Base-by-base conservation (phyloP, 2,113 vertebrate genomes). In the Indri indri region DNA sequence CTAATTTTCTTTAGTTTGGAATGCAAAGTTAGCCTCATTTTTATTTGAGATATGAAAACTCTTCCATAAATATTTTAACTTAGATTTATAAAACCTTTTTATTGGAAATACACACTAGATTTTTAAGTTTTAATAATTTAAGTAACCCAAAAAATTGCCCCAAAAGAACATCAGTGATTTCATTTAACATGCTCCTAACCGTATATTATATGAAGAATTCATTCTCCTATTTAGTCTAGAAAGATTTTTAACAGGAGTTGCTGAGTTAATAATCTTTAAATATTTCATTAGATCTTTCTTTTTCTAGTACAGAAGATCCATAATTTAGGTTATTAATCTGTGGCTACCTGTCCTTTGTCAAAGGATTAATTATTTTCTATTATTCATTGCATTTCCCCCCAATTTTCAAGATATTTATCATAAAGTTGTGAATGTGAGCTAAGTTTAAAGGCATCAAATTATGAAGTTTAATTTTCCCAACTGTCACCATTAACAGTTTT, bases 321-420 rank as follows among this genome's bases (percentile, higher is more conserved):
- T 91, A 86, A 71, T 82, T 94, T 52, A 88, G 5, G 37, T 71
- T 85, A 70, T 94, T 92, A 88, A 70, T 82, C 8, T 96, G 23
- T 83, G 47, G 12, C 80, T 90, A 80, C 63, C 63, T 95, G 30
- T 84, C 34, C 22, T 91, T 77, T 88, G 45, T 79, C 25, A 92
- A 95, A 92, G 25, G 34, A 88, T 90, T 84, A 88, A 92, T 95
- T 97, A 76, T 91, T 92, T 94, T 88, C 66, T 76, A n/a, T 95
- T 91, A 79, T 94, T 90, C 34, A 63, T 83, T 92, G 11, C 2
- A 90, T 76, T 95, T 61, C 50, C 20, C 54, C 25, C 1, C 34
- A 82, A 68, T 27, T 68, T 86, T 89, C 8, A 90, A 96, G 50
- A 32, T 96, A 85, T 66, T 95, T 74, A 59, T 86, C 30, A 84